These are phyloP conservation scores for Plagodis pulveraria DNA, from an alignment of 2,888 invertebrate genomes.

Conservation along the genomic window DNA sequence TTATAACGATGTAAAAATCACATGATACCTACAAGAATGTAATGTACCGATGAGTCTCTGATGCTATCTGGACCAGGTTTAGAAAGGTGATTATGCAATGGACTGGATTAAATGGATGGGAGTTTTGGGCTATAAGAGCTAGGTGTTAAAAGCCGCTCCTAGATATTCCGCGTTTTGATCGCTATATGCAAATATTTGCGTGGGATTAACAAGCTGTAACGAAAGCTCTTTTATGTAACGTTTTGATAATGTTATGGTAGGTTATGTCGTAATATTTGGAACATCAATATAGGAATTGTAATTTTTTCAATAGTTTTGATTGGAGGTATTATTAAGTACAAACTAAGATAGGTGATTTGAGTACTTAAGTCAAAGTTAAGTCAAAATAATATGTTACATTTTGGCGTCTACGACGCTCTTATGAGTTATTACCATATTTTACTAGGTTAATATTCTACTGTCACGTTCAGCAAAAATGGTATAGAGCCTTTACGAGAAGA, in stretches of 20 bases:
- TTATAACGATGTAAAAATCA: conserved; percentile 36
- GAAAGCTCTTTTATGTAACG: conserved; percentile 16
- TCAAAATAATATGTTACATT: no score
- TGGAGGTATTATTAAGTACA: no score
- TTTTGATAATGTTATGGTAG: background rate
- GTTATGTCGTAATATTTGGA: background rate
- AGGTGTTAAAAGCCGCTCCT: conserved; percentile 3
- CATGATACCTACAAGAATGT: conserved; percentile 23
- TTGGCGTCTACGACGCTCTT: no score
- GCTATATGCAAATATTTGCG: conserved; percentile 25
- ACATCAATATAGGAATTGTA: no score
- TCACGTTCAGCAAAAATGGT: no score
- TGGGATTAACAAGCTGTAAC: conserved; percentile 18
- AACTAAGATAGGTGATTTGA: no score
- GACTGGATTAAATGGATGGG: conserved; percentile 11
- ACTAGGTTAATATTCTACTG: no score
- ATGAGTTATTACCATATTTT: no score
- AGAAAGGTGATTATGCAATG: conserved; percentile 45
- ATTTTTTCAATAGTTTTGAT: no score
- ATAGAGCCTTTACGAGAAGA: no score
- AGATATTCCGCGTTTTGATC: conserved; percentile 12
- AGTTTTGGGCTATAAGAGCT: conserved; percentile 11
- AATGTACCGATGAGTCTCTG: conserved; percentile 27
- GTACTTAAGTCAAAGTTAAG: no score
- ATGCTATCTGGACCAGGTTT: conserved; percentile 37